phyloP scores from a whole-genome alignment of 2,888 invertebrate genomes.

The Metopia argyrocephala region DNA sequence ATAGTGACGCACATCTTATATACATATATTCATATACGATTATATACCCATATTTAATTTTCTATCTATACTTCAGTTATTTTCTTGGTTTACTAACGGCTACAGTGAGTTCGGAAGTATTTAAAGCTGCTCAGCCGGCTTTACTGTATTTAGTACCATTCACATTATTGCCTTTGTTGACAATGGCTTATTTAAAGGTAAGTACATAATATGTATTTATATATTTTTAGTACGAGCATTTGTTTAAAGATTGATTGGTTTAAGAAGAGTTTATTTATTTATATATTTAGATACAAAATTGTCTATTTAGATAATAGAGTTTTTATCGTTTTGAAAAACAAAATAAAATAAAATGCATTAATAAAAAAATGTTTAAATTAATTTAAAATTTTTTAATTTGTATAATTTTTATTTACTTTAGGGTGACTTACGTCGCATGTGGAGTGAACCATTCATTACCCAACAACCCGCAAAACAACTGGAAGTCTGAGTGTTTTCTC shows the following conservation, averaged over 20 bases:
- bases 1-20: too few relatives aligned
- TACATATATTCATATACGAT: too few relatives aligned
- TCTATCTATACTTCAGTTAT: conserved; percentile 79
- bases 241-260: too few relatives aligned
- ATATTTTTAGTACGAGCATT: background rate
- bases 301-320: too few relatives aligned
- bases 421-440: conserved; percentile 98
- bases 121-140: conserved; percentile 98
- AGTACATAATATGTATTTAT: conserved; percentile 58
- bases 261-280: background rate
- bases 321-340: too few relatives aligned
- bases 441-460: conserved; percentile 96
- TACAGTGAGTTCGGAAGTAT: conserved; percentile 97
- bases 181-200: conserved; percentile 99
- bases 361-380: too few relatives aligned
- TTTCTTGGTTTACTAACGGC: conserved; percentile 97
- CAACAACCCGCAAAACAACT: conserved; percentile 89
- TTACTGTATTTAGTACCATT: conserved; percentile 98
- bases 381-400: background rate
- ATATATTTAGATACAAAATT: too few relatives aligned
- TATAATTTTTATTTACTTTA: conserved; percentile 76
- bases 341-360: too few relatives aligned
- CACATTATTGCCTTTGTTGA: conserved; percentile 95
- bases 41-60: too few relatives aligned
- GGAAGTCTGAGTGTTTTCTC: conserved; percentile 84